A percentile compares a stretch with the other conserved stretches of the same genome.
phyloP scores from a whole-genome alignment of 64 coral and sea anemone genomes.

The Stichodactyla helianthus region DNA sequence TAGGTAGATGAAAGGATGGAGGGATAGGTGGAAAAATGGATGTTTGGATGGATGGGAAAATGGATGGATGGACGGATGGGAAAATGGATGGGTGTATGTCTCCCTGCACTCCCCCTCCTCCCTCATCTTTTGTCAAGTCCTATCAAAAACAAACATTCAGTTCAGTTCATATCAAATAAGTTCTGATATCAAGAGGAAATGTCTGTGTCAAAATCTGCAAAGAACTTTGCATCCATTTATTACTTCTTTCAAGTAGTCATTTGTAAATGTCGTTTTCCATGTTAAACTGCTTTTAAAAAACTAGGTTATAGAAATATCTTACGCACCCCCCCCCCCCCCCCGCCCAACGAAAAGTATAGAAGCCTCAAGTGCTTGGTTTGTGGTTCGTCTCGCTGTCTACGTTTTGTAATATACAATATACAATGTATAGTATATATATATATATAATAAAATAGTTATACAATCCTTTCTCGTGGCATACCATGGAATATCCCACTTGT shows the following conservation, averaged over 20 bases:
- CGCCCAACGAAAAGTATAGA: no score
- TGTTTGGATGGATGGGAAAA: not conserved
- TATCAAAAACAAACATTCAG: not conserved
- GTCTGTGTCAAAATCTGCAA: not conserved
- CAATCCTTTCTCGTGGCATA: no score
- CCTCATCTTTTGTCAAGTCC: not conserved
- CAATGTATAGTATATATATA: no score
- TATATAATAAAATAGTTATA: no score
- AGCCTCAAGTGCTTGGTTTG: no score
- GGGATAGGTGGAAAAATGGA: not conserved
- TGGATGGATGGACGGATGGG: not conserved
- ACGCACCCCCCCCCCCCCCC: no score
- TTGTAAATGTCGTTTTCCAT: not conserved
- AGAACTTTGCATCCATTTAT: not conserved
- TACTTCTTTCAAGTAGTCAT: not conserved
- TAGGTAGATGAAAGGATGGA: not conserved
- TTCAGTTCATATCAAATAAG: not conserved
- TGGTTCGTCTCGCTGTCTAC: no score
- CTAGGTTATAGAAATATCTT: no score
- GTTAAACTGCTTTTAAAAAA: not conserved
- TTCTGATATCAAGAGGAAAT: conserved; percentile 6
- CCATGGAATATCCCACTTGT: no score
- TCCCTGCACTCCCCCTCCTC: not conserved
- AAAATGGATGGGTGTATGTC: not conserved
- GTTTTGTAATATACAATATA: no score